Conservation (phyloP, 2,888 invertebrate species). For the Ditylenchus weischeri region DNA sequence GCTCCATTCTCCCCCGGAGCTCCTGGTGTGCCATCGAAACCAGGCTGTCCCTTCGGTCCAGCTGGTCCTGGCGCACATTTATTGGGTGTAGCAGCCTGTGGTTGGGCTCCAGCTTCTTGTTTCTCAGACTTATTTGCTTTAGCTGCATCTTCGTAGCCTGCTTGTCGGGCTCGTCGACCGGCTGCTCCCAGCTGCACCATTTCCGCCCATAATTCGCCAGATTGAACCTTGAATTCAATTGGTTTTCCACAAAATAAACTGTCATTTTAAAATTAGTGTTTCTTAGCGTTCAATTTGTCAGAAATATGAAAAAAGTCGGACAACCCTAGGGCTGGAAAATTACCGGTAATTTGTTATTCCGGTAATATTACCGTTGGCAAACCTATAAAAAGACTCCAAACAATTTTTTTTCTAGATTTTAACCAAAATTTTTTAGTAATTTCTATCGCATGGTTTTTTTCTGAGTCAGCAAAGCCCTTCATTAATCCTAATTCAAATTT, state of each 20-base stretch:
- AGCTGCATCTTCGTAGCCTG: slow-evolving; percentile 13
- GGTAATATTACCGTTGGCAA: too few species aligned
- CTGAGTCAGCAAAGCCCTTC: too few species aligned
- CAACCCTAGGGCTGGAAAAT: too few species aligned
- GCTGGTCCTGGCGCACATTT: slow-evolving; percentile 42
- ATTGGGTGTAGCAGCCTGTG: slow-evolving; percentile 11
- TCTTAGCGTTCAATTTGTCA: background rate
- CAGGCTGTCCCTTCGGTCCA: slow-evolving; percentile 51
- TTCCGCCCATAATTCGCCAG: slow-evolving; percentile 55
- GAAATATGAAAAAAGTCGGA: background rate
- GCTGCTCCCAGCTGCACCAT: slow-evolving; percentile 41
- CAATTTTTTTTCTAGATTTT: too few species aligned
- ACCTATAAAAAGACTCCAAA: too few species aligned
- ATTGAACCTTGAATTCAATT: slow-evolving; percentile 37
- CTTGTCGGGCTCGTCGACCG: slow-evolving; percentile 30
- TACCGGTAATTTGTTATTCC: too few species aligned
- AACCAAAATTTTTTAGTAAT: too few species aligned
- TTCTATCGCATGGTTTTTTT: too few species aligned
- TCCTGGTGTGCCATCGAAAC: slow-evolving; percentile 42
- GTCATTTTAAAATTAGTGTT: background rate
- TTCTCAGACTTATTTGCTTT: slow-evolving; percentile 11
- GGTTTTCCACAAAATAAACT: too few species aligned
- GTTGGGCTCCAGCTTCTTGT: background rate
- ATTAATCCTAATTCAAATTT: too few species aligned
- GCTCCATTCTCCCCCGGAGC: too few species aligned